Percentiles rank a stretch among this genome's conserved stretches.
phyloP scores from a whole-genome alignment of 2,888 invertebrate genomes.

The Leptinotarsa haldemani region DNA sequence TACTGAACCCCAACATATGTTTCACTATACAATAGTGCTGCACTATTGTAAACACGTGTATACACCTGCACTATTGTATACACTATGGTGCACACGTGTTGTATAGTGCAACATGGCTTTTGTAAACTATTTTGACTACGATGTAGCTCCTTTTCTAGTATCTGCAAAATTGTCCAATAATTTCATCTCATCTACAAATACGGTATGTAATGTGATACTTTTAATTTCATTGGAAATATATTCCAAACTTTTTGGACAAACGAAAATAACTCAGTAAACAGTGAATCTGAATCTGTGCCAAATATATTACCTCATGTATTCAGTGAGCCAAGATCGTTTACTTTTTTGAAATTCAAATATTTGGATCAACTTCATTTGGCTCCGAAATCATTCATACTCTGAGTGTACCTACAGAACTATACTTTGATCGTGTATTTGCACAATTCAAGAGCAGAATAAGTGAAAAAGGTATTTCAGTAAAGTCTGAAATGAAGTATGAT shows the following conservation, averaged over 20 bases:
- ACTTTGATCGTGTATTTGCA: no score
- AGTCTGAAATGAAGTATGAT: no score
- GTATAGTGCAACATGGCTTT: no score
- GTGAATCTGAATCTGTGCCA: constrained; percentile 2
- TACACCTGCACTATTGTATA: no score
- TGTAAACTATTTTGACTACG: no score
- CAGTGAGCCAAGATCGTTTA: constrained; percentile 9
- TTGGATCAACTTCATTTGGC: background rate
- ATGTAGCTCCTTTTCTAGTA: background rate
- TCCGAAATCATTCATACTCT: background rate
- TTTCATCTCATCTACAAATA: background rate
- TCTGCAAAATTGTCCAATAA: background rate
- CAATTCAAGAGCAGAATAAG: no score
- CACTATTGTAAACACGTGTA: no score
- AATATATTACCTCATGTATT: background rate
- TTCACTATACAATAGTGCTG: no score
- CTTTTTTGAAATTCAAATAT: background rate
- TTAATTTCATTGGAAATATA: background rate
- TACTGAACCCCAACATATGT: background rate
- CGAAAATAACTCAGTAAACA: constrained; percentile 22
- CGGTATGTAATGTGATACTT: background rate
- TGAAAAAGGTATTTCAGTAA: no score
- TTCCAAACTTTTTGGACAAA: constrained; percentile 17
- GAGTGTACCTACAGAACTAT: no score
- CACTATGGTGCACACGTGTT: no score